These are phyloP conservation scores for Brachystomella parvula DNA, from an alignment of 1,140 invertebrate genomes.

Conservation along the genomic window DNA sequence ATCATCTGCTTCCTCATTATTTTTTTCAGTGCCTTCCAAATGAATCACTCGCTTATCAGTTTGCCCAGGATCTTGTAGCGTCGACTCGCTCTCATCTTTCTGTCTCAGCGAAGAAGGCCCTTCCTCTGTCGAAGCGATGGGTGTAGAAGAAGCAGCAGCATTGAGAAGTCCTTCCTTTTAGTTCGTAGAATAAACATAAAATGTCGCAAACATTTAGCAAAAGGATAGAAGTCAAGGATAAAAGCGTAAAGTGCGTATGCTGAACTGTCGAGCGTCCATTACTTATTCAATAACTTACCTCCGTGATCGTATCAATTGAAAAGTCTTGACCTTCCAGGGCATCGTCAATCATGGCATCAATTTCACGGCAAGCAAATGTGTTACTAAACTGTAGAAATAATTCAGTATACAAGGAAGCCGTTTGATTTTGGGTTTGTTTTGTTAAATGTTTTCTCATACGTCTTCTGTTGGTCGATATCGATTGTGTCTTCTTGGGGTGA, in stretches of 20 bases:
- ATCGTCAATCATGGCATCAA: conserved; percentile 35
- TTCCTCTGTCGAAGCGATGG: conserved; percentile 14
- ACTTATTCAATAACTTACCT: conserved; percentile 7
- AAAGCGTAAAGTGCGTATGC: neutral
- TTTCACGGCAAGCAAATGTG: conserved; percentile 29
- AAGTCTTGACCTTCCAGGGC: conserved; percentile 34
- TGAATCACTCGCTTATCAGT: too few relatives aligned
- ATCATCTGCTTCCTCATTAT: neutral
- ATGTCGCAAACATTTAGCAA: neutral
- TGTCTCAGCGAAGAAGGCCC: neutral
- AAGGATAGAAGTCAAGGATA: neutral
- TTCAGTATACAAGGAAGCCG: neutral
- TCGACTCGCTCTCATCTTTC: neutral
- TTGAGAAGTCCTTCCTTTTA: neutral
- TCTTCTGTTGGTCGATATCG: conserved; percentile 29
- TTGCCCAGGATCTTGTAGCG: too few relatives aligned
- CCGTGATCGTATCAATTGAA: conserved; percentile 21
- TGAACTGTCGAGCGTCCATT: neutral
- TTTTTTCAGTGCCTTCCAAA: neutral
- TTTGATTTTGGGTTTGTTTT: neutral
- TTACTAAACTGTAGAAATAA: conserved; percentile 19
- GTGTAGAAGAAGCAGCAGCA: conserved; percentile 13
- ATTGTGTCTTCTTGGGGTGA: neutral
- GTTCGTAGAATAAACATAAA: conserved; percentile 3
- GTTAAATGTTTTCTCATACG: conserved; percentile 10